Conservation (phyloP, 2,797 vertebrate genomes). For the Lepus oiostolus region DNA sequence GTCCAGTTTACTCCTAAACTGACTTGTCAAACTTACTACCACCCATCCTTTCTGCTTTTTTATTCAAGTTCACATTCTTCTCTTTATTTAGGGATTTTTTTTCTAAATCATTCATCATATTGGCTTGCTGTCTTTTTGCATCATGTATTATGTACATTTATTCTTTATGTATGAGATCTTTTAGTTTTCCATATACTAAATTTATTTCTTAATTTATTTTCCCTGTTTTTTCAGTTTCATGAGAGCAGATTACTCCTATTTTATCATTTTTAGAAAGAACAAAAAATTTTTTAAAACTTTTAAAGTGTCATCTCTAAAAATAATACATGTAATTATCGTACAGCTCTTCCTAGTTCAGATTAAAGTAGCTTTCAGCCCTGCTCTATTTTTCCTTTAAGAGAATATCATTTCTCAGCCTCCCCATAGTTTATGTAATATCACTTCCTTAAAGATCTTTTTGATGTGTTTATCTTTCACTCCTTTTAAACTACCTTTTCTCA, state of each 20-base stretch:
- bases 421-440: slow-evolving; percentile 59
- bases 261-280: slow-evolving; percentile 62
- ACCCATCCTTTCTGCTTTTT: slow-evolving; percentile 81
- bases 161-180: slow-evolving; percentile 61
- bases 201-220: slow-evolving; percentile 71
- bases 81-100: slow-evolving; percentile 52
- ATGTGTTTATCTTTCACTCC: slow-evolving; percentile 24
- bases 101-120: slow-evolving; percentile 68
- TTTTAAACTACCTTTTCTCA: slow-evolving; percentile 64
- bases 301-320: slow-evolving; percentile 56
- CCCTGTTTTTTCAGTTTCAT: slow-evolving; percentile 53
- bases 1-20: slow-evolving; percentile 74
- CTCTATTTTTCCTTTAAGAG: slow-evolving; percentile 56
- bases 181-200: slow-evolving; percentile 72
- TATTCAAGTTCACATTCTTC: slow-evolving; percentile 71
- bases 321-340: slow-evolving; percentile 66
- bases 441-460: slow-evolving; percentile 50
- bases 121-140: slow-evolving; percentile 79
- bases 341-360: slow-evolving; percentile 53
- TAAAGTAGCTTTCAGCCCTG: slow-evolving; percentile 58
- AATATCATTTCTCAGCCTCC: slow-evolving; percentile 42
- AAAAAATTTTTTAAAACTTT: slow-evolving; percentile 52
- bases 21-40: slow-evolving; percentile 78
- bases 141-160: slow-evolving; percentile 64
- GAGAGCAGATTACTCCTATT: slow-evolving; percentile 57